Base-by-base conservation (phyloP, 2,888 invertebrate species). In the Oscheius sp. region DNA sequence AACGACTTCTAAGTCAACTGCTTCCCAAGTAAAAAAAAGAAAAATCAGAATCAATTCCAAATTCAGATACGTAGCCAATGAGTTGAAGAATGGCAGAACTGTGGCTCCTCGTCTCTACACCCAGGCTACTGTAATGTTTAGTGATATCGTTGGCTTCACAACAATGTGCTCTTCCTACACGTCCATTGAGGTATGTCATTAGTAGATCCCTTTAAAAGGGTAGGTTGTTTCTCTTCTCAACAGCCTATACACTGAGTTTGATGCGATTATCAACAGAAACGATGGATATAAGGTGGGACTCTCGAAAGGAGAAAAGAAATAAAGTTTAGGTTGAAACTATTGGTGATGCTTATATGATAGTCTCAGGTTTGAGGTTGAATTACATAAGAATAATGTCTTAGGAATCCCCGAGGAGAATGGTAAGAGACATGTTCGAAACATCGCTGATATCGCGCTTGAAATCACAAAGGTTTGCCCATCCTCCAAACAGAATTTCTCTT, bases 201-300 rank as follows among this genome's bases (percentile, higher is more conserved):
- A n/a, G n/a, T 5, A 29, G 29, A 3, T 42, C 3, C 6, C 25
- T 27, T 20, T 50, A 20, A 2, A n/a, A 12, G 55, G 48, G 3
- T 25, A 74, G 71, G 79, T 84, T 0, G 80, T 80, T 31, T 70
- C 46, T 8, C 70, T 78, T n/a, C 71, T 81, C 23, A 82, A 81
- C 69, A 72, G 70, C n/a, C 71, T 84, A 15, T 84, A 84, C 74
- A 80, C 80, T 25, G 83, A 84, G 15, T 84, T 84, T 66, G 84
- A 84, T 64, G 75, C 77, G 8, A 69, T 78, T 17, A 83, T 84
- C 70, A 79, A 73, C 55, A 74, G 77, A 42, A 65, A 78, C 53
- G 72, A 76, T 23, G 70, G 71, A 6, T 80, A 76, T 66, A 80
- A 80, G 70, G 76, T 76, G 4, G 12, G 29, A n/a, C n/a, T n/a